phyloP scores from a whole-genome alignment of 2,888 invertebrate species.

The Carabus problematicus region DNA sequence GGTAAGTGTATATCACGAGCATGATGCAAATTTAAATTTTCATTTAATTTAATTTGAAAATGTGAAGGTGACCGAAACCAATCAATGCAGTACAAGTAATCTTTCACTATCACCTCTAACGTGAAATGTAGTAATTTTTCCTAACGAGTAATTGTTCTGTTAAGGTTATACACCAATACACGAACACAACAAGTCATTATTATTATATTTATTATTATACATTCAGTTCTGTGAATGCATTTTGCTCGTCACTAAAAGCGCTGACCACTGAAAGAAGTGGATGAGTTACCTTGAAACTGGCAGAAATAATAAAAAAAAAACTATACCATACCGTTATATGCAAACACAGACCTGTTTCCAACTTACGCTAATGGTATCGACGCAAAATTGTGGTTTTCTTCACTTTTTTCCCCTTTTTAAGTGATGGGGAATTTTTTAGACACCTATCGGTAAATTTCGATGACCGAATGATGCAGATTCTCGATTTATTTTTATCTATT shows the following conservation, averaged over 20 bases:
- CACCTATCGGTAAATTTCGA: no score
- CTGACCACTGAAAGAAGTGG: constrained; percentile 9
- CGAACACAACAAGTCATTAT: no score
- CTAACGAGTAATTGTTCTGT: constrained; percentile 24
- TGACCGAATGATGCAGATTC: no score
- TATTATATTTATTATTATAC: no score
- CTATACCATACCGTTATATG: constrained; percentile 23
- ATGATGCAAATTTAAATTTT: constrained; percentile 10
- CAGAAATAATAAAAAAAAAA: constrained; percentile 18
- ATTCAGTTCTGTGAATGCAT: constrained; percentile 25
- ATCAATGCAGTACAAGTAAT: neutral
- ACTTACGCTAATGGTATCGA: no score
- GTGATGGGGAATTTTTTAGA: no score
- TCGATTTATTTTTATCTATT: no score
- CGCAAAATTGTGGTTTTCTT: no score
- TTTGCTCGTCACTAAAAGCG: constrained; percentile 23
- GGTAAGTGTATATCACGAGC: no score
- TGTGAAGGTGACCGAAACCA: constrained; percentile 17
- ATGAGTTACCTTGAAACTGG: constrained; percentile 35
- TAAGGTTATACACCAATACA: constrained; percentile 20
- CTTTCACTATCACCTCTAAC: no score
- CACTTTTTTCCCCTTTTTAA: no score
- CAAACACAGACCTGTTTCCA: no score
- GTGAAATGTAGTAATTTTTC: neutral
- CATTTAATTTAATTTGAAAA: constrained; percentile 21